Evolutionary conservation across 2,797 vertebrate species (phyloP), one percentile per base, ranked within the genome.

Genomic region (Leptoclinus maculatus): DNA sequence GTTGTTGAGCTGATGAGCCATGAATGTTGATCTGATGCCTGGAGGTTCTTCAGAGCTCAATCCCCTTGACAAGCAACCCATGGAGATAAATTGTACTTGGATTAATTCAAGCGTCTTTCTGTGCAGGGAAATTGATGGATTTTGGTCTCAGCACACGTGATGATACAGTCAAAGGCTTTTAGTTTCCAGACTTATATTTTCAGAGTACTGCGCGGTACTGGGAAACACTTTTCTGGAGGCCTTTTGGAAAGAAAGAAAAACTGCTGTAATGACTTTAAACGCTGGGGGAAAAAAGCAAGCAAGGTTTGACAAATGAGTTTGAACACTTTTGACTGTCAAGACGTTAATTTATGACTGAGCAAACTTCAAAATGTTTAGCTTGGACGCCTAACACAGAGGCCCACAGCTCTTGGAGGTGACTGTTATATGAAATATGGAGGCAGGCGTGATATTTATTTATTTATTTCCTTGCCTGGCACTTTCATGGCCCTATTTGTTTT

Each of bases 321-420:
- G 93, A 95, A 94, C 95, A 94, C 94, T 95, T 95, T 94, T 89
- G 89, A 95, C 94, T 95, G 95, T 95, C 94, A 87, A 92, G 84
- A 79, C 17, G 85, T 92, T 95, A 95, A 96, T 95, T 96, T 95
- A 96, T 91, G 92, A 88, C 92, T 88, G 90, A 91, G 93, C 92
- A 96, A 95, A 96, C 94, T 89, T 93, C 89, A 86, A 85, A 91
- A 90, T 95, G 94, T 95, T 96, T 95, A 88, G 91, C 88, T 95
- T 96, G 94, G 94, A 93, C 80, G 64, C 85, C 89, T 89, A 91
- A 93, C 94, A 94, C 89, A 93, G 94, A 84, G 93, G 87, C 92
- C 88, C 90, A 88, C 80, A 88, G 89, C 93, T 93, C 93, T 92
- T 71, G 67, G 93, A 93, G 91, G 93, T 91, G 92, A 94, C 94